Evolutionary conservation across 2,888 invertebrate species (phyloP).

Genomic region (Campopleginae sp.): DNA sequence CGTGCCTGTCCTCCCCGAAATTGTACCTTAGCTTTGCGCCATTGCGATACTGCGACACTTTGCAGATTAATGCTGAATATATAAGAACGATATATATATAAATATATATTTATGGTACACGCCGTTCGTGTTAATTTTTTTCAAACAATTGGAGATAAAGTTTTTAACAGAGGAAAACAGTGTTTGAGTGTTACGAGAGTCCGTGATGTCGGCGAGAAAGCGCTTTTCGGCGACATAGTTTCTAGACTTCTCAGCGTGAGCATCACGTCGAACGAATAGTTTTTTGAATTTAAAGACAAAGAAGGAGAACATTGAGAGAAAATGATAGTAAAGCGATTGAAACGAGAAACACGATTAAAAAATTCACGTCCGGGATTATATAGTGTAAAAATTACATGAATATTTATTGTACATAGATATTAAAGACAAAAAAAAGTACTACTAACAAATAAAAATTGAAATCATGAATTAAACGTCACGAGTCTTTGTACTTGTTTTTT

Average conservation of each 20-base stretch:
- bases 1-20: slow-evolving; percentile 65
- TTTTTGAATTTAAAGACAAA: slow-evolving; percentile 37
- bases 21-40: slow-evolving; percentile 61
- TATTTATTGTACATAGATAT: slow-evolving; percentile 84
- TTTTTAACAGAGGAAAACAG: slow-evolving; percentile 59
- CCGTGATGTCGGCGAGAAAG: slow-evolving; percentile 70
- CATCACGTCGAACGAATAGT: slow-evolving; percentile 45
- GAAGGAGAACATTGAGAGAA: slow-evolving; percentile 26
- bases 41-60: slow-evolving; percentile 74
- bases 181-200: slow-evolving; percentile 56
- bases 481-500: slow-evolving; percentile 47
- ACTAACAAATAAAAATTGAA: slow-evolving; percentile 84
- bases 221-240: slow-evolving; percentile 71
- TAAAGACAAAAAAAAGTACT: slow-evolving; percentile 79
- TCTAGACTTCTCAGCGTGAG: slow-evolving; percentile 76
- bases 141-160: slow-evolving; percentile 68
- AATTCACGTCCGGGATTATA: slow-evolving; percentile 72
- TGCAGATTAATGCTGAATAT: slow-evolving; percentile 78
- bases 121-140: slow-evolving; percentile 79
- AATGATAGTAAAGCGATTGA: slow-evolving; percentile 48
- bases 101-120: slow-evolving; percentile 79
- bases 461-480: slow-evolving; percentile 76
- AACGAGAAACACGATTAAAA: slow-evolving; percentile 58
- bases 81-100: slow-evolving; percentile 70
- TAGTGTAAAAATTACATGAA: slow-evolving; percentile 83